These are phyloP conservation scores for Limnephilus auricula DNA, from an alignment of 2,888 invertebrate species.

Conservation along the genomic window DNA sequence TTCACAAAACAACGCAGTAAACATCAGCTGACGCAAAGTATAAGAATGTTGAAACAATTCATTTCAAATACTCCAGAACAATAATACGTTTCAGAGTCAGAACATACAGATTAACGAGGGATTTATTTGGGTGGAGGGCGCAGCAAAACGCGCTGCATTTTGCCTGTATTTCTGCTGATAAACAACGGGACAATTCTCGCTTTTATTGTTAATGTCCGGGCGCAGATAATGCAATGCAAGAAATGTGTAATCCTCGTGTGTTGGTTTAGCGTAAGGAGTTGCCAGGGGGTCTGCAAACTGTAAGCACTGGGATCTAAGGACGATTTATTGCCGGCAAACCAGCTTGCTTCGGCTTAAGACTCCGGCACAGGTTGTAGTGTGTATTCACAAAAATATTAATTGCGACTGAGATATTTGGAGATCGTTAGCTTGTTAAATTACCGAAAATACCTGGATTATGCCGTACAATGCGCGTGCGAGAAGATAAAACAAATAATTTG, in stretches of 20 bases:
- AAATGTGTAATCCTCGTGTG: conserved; percentile 62
- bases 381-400: conserved; percentile 41
- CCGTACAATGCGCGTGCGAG: not conserved
- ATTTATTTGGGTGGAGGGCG: conserved; percentile 7
- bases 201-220: conserved; percentile 48
- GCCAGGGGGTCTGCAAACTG: conserved; percentile 18
- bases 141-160: conserved; percentile 20
- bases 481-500: not conserved
- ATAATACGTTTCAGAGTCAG: conserved; percentile 3
- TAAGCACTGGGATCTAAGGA: not conserved
- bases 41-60: conserved; percentile 5
- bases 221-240: conserved; percentile 48
- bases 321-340: not conserved
- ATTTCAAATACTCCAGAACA: conserved; percentile 30
- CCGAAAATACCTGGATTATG: not conserved
- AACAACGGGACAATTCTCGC: conserved; percentile 34
- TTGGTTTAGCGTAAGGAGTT: conserved; percentile 63
- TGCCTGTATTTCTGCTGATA: conserved; percentile 16
- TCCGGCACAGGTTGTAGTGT: conserved; percentile 21
- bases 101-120: conserved; percentile 8
- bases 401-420: conserved; percentile 32
- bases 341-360: conserved; percentile 12
- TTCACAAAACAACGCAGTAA: not conserved
- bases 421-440: conserved; percentile 23
- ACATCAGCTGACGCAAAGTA: conserved; percentile 7